Evolutionary conservation across 2,113 vertebrate species (phyloP).

Genomic region (Epinephelus moara): DNA sequence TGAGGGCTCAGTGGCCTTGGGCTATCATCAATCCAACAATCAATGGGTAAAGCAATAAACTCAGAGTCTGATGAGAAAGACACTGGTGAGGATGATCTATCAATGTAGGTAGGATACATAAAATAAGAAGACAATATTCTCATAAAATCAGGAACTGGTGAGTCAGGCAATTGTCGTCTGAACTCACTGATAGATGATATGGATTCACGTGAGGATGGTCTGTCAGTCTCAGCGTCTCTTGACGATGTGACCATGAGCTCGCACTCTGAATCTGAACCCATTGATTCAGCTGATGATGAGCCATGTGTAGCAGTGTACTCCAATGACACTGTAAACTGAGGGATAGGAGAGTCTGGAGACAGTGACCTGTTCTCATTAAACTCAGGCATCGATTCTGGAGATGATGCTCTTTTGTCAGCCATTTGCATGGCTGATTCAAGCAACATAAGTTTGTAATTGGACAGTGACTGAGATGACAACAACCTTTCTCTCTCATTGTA

Average conservation of each 20-base stretch:
- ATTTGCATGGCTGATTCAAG: conserved; percentile 34
- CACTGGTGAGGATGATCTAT: conserved; percentile 70
- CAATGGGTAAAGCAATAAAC: conserved; percentile 61
- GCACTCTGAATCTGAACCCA: conserved; percentile 58
- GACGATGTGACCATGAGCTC: conserved; percentile 60
- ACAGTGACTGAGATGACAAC: conserved; percentile 46
- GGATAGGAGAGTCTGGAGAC: conserved; percentile 75
- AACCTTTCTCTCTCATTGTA: conserved; percentile 21
- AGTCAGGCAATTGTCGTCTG: conserved; percentile 64
- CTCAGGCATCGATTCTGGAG: conserved; percentile 71
- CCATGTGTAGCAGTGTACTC: conserved; percentile 7
- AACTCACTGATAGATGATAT: conserved; percentile 57
- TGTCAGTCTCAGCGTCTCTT: conserved; percentile 54
- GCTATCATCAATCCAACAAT: conserved; percentile 70
- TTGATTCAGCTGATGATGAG: conserved; percentile 70
- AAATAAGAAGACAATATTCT: conserved; percentile 74
- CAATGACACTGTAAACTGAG: conserved; percentile 55
- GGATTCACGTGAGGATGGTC: conserved; percentile 78
- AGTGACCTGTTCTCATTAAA: conserved; percentile 60
- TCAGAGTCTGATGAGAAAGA: conserved; percentile 74
- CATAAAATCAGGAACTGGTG: conserved; percentile 73
- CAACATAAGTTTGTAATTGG: conserved; percentile 56
- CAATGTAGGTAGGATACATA: conserved; percentile 34
- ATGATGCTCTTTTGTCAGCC: conserved; percentile 61
- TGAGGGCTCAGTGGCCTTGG: conserved; percentile 64